These are phyloP conservation scores for Caenorhabditis sp. DNA, from an alignment of 2,888 invertebrate species.

Conservation along the genomic window DNA sequence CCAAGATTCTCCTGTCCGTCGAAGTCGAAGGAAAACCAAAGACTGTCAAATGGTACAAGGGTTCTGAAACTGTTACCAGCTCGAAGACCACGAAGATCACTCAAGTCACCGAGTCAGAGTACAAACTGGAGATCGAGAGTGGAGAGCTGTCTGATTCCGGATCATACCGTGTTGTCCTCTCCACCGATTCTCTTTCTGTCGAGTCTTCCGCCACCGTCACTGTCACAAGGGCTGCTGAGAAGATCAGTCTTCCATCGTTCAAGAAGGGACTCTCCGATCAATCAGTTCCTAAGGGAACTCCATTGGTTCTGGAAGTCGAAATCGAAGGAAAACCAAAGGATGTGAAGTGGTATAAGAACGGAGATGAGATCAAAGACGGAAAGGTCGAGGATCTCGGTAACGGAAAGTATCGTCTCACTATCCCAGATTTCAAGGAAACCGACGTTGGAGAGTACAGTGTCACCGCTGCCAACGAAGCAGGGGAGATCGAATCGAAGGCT, in stretches of 20 bases:
- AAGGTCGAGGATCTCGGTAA: conserved; percentile 78
- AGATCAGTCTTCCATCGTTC: conserved; percentile 86
- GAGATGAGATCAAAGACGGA: conserved; percentile 73
- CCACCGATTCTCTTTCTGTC: conserved; percentile 77
- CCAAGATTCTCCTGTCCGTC: conserved; percentile 85
- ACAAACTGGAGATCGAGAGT: conserved; percentile 72
- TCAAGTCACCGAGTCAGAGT: conserved; percentile 77
- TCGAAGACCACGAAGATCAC: conserved; percentile 68
- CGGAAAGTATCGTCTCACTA: conserved; percentile 79
- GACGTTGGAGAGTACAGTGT: conserved; percentile 83
- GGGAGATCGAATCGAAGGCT: conserved; percentile 80
- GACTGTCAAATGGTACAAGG: conserved; percentile 95
- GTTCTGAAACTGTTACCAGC: conserved; percentile 94
- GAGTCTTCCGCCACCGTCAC: conserved; percentile 83
- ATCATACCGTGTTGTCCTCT: conserved; percentile 78
- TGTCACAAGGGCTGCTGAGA: conserved; percentile 90
- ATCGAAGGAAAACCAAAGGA: conserved; percentile 86
- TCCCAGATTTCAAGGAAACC: conserved; percentile 79
- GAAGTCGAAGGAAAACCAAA: conserved; percentile 92
- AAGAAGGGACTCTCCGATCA: conserved; percentile 81
- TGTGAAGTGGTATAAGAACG: conserved; percentile 88
- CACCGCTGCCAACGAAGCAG: conserved; percentile 82
- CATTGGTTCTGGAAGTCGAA: conserved; percentile 77
- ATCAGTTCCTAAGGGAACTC: conserved; percentile 80
- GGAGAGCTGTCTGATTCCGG: conserved; percentile 72